A percentile compares a stretch with the other conserved stretches of the same genome.
phyloP scores from a whole-genome alignment of 92 coral and sea anemone genomes.

The Diadumene lineata region DNA sequence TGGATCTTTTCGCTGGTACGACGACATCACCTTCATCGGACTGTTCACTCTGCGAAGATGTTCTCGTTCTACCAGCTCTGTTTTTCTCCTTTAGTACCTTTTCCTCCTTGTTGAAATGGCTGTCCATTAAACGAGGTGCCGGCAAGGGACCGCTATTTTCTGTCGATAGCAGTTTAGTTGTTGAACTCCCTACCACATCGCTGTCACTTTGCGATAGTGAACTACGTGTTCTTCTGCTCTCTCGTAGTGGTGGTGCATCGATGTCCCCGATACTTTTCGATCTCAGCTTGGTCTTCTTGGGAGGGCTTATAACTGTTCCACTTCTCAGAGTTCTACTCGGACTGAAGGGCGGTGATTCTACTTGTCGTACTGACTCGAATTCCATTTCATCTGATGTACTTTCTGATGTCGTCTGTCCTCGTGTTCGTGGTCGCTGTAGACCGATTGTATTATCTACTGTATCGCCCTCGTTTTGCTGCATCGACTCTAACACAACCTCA shows the following conservation, averaged over 20 bases:
- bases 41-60: slow-evolving; percentile 3
- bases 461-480: background rate
- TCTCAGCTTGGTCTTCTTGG: background rate
- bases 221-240: slow-evolving; percentile 23
- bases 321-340: slow-evolving; percentile 33
- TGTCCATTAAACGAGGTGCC: background rate
- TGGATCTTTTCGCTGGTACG: slow-evolving; percentile 17
- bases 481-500: slow-evolving; percentile 8
- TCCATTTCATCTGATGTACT: slow-evolving; percentile 24
- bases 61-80: slow-evolving; percentile 21
- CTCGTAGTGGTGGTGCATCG: slow-evolving; percentile 2
- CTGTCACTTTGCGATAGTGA: slow-evolving; percentile 18
- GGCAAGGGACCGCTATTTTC: background rate
- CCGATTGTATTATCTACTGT: slow-evolving; percentile 1
- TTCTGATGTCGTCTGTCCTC: slow-evolving; percentile 34
- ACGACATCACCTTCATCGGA: background rate
- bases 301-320: slow-evolving; percentile 1
- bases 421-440: slow-evolving; percentile 22
- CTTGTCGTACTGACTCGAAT: slow-evolving; percentile 5
- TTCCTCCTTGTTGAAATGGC: slow-evolving; percentile 15
- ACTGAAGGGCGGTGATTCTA: background rate
- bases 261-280: slow-evolving; percentile 19
- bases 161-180: background rate
- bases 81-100: slow-evolving; percentile 12
- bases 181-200: background rate